Evolutionary conservation across 2,113 vertebrate genomes (phyloP).

Genomic region (Nesoenas mayeri): DNA sequence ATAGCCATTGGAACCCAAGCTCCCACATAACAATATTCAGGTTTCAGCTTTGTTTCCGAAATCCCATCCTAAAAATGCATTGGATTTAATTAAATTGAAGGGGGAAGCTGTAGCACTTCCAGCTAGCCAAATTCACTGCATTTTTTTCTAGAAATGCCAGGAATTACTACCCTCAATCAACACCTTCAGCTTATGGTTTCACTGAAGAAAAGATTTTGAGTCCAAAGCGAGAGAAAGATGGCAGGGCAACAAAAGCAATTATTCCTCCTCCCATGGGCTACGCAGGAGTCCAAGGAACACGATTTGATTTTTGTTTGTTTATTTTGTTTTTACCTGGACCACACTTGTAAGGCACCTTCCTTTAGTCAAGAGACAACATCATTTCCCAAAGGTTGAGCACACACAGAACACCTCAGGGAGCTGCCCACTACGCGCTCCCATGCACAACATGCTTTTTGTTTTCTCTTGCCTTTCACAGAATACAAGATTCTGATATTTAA

Average conservation of each 20-base stretch:
- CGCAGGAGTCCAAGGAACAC: background rate
- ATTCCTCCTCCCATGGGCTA: background rate
- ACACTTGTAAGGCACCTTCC: background rate
- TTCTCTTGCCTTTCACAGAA: background rate
- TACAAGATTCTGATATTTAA: background rate
- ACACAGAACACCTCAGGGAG: background rate
- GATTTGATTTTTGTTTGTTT: background rate
- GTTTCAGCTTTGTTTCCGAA: background rate
- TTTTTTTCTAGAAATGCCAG: background rate
- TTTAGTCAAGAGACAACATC: background rate
- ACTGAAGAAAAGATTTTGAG: background rate
- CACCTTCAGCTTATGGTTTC: background rate
- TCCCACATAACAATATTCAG: background rate
- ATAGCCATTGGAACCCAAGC: background rate
- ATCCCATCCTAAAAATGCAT: background rate
- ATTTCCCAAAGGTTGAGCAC: background rate
- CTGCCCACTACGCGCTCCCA: rapidly evolving
- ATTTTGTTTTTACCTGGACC: background rate
- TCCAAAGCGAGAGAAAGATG: background rate
- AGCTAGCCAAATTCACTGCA: background rate
- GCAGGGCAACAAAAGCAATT: background rate
- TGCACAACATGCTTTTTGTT: background rate
- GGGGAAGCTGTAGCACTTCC: background rate
- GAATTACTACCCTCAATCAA: background rate
- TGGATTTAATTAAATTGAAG: background rate